Base-by-base conservation (phyloP, 2,888 invertebrate species). In the Cynaeus angustus region DNA sequence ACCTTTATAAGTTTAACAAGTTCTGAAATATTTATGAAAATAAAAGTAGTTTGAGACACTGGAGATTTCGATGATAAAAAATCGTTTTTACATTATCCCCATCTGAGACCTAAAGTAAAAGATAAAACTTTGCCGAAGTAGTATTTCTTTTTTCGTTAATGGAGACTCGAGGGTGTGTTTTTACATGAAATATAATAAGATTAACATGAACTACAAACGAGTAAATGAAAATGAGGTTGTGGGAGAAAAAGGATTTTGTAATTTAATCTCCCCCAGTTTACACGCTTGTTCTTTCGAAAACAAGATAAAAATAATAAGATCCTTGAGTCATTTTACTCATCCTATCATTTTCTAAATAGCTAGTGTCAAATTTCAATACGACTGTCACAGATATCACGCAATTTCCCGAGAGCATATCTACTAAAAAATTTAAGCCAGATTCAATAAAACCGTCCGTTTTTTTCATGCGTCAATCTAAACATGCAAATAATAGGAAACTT, bases 21-120 rank as follows among this genome's bases (percentile, higher is more conserved):
- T 37, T 37, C 0, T 37, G n/a, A 37, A 37, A 37, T 8, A 37
- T 6, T 2, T 4, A 13, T 10, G 8, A 13, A 43, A 8, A 9
- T 43, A 43, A 43, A 53, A 52, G 30, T 8, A 1, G n/a, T 52
- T 10, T 38, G n/a, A 12, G 30, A n/a, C 12, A 38, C 55, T n/a
- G 30, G 38, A 55, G 55, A 33, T 55, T 55, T 9, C 16, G 33
- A 7, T 38, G 55, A 55, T 55, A 55, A 37, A 37, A 55, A 55
- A 55, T 14, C 55, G 38, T 55, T 55, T 55, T 38, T n/a, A 6
- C 37, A 10, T 55, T 38, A 52, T 38, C 16, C 33, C 33, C 55
- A 9, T 12, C 13, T 2, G 38, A 41, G 55, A 53, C 9, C 10
- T 30, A 3, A 7, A 10, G 7, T 12, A 12, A 9, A 9, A 30